Evolutionary conservation across 2,113 vertebrate genomes (phyloP).

Genomic region (Oryzias celebensis): DNA sequence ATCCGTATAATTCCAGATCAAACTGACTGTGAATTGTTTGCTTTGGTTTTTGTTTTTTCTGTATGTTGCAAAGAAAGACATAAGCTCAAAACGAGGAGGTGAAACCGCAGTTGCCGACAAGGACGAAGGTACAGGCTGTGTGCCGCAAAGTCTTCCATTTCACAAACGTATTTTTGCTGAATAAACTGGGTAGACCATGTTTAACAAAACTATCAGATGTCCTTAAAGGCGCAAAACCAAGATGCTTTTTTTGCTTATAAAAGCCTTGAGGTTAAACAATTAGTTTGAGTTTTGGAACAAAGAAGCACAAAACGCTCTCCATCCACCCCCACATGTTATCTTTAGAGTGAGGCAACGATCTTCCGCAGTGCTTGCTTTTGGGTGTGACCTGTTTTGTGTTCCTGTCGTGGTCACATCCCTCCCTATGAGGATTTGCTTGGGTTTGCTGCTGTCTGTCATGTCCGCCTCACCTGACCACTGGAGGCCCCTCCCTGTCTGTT

Average conservation of each 20-base stretch:
- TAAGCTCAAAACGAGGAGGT: slow-evolving; percentile 16
- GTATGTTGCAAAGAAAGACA: slow-evolving; percentile 5
- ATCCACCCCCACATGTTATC: background rate
- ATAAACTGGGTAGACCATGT: background rate
- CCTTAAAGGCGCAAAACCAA: no score
- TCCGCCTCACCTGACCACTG: slow-evolving; percentile 41
- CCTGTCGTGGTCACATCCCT: slow-evolving; percentile 34
- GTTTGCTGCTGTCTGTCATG: slow-evolving; percentile 31
- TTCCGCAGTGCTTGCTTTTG: slow-evolving; percentile 7
- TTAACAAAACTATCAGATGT: slow-evolving; percentile 25
- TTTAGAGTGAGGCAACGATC: background rate
- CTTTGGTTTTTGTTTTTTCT: slow-evolving; percentile 4
- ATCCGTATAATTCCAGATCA: background rate
- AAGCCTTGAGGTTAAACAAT: no score
- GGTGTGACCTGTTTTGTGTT: slow-evolving; percentile 60
- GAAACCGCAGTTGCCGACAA: slow-evolving; percentile 1
- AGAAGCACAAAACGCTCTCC: slow-evolving; percentile 25
- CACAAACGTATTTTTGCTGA: background rate
- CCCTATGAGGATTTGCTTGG: slow-evolving; percentile 38
- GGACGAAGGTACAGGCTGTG: background rate
- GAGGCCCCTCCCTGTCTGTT: slow-evolving; percentile 40
- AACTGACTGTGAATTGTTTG: slow-evolving; percentile 16
- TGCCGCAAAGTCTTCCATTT: background rate
- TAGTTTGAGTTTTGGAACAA: slow-evolving; percentile 22
- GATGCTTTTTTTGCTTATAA: no score